Conservation (phyloP, 2,113 vertebrate species). For the Lasiurus borealis region DNA sequence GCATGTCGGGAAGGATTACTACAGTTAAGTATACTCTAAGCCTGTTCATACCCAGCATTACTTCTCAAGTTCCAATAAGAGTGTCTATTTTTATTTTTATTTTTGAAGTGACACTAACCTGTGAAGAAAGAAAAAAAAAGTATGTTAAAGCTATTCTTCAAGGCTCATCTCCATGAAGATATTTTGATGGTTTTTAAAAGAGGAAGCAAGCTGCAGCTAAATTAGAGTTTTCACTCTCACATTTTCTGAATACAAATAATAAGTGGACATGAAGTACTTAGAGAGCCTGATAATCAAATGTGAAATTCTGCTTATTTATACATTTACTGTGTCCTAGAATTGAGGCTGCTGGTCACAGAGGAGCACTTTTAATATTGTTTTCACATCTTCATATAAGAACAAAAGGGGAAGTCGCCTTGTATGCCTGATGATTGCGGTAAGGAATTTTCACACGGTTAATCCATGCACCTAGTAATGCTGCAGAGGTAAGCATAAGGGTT, state of each 20-base stretch:
- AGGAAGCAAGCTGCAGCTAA: conserved; percentile 41
- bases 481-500: background rate
- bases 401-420: background rate
- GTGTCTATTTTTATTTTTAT: conserved; percentile 75
- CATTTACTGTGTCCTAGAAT: background rate
- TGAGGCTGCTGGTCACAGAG: conserved; percentile 24
- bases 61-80: conserved; percentile 73
- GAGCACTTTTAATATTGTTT: background rate
- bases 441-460: background rate
- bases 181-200: conserved; percentile 49
- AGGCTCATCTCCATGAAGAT: conserved; percentile 63
- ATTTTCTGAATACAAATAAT: conserved; percentile 59
- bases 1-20: conserved; percentile 75
- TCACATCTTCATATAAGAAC: background rate
- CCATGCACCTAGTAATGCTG: background rate
- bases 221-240: conserved; percentile 25
- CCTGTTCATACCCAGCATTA: conserved; percentile 69
- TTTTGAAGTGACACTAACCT: conserved; percentile 76
- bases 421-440: background rate
- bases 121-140: conserved; percentile 62
- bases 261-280: background rate
- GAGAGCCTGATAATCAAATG: conserved; percentile 29
- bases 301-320: conserved; percentile 65
- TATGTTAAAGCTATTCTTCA: conserved; percentile 68
- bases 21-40: conserved; percentile 77